Evolutionary conservation across 1,140 invertebrate species (phyloP).

Genomic region (Onthophagus taurus): DNA sequence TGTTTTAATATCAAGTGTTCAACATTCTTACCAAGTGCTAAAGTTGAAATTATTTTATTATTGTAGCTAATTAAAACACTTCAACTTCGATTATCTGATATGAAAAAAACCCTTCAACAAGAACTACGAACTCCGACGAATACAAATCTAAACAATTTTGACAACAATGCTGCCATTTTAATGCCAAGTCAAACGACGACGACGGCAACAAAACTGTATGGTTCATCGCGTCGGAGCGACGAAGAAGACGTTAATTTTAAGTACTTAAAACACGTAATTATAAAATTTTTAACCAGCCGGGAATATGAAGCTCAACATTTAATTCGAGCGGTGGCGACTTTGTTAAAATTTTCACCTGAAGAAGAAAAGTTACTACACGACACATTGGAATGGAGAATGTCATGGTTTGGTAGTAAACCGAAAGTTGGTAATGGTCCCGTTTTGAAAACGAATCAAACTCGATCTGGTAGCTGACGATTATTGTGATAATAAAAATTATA

Average conservation of each 20-base stretch:
- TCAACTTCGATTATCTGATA: constrained; percentile 74
- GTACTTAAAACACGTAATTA: constrained; percentile 86
- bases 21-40: too few species aligned
- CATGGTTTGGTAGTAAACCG: constrained; percentile 56
- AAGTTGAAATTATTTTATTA: too few species aligned
- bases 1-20: too few species aligned
- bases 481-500: constrained; percentile 15
- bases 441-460: constrained; percentile 18
- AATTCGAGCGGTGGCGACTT: constrained; percentile 74
- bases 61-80: constrained; percentile 77
- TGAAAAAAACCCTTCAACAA: constrained; percentile 83
- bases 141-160: constrained; percentile 20
- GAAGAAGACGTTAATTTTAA: constrained; percentile 74
- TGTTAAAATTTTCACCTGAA: constrained; percentile 74
- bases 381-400: constrained; percentile 80
- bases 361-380: constrained; percentile 82
- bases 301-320: constrained; percentile 83
- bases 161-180: constrained; percentile 38
- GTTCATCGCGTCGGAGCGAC: constrained; percentile 43
- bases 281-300: constrained; percentile 83
- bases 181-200: constrained; percentile 43
- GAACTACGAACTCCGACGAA: constrained; percentile 58
- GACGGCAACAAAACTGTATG: constrained; percentile 41
- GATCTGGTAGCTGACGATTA: constrained; percentile 28
- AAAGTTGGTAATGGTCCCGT: constrained; percentile 19